Evolutionary conservation across 2,113 vertebrate genomes (phyloP).

Genomic region (Myanophis thanlyinensis): DNA sequence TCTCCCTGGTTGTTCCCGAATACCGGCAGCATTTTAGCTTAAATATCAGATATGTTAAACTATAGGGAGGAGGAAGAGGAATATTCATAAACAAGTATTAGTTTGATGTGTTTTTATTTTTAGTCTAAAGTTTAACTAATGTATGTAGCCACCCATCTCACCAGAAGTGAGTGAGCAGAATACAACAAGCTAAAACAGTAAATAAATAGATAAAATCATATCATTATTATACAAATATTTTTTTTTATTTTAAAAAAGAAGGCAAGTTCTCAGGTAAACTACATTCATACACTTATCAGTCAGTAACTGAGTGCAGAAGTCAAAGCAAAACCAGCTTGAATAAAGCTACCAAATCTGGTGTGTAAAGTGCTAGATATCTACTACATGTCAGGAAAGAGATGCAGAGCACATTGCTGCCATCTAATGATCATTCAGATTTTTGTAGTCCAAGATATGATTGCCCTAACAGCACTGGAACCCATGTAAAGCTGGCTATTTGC

Average conservation of each 20-base stretch:
- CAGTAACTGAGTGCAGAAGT: neutral
- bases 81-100: neutral
- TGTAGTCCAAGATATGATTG: neutral
- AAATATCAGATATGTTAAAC: neutral
- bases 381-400: neutral
- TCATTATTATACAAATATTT: neutral
- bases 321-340: neutral
- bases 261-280: neutral
- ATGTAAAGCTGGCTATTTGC: neutral
- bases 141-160: neutral
- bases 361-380: neutral
- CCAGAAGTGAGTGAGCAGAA: neutral
- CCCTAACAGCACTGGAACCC: neutral
- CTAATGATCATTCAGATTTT: neutral
- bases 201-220: neutral
- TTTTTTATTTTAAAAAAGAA: neutral
- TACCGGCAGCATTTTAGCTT: neutral
- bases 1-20: slow-evolving; percentile 5
- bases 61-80: neutral
- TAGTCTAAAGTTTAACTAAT: neutral
- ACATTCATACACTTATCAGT: neutral
- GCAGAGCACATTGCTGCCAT: neutral
- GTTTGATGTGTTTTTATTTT: neutral
- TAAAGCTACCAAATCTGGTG: neutral
- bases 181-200: neutral